These are phyloP conservation scores for Habroteleia sp. DNA, from an alignment of 2,888 invertebrate species.

Conservation along the genomic window DNA sequence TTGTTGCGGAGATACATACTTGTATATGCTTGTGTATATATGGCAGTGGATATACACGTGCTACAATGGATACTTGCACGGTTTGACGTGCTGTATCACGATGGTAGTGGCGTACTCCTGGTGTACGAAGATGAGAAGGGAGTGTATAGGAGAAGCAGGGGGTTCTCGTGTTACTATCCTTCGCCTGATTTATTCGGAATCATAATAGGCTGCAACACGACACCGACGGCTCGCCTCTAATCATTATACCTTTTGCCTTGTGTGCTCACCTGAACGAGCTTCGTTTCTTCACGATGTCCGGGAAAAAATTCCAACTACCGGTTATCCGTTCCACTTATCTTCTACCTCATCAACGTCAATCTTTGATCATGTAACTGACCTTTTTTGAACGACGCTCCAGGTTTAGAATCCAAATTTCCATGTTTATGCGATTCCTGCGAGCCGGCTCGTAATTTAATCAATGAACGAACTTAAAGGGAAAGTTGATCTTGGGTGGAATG, in stretches of 20 bases:
- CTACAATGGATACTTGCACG: slow-evolving; percentile 54
- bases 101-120: slow-evolving; percentile 55
- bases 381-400: slow-evolving; percentile 15
- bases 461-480: background rate
- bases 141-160: slow-evolving; percentile 66
- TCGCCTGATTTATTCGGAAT: slow-evolving; percentile 77
- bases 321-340: slow-evolving; percentile 60
- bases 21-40: slow-evolving; percentile 24
- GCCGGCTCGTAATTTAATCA: background rate
- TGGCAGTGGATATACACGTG: slow-evolving; percentile 51
- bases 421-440: background rate
- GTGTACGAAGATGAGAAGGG: slow-evolving; percentile 64
- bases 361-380: slow-evolving; percentile 58
- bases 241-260: slow-evolving; percentile 75
- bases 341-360: slow-evolving; percentile 58
- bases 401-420: slow-evolving; percentile 19
- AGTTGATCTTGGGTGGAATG: slow-evolving; percentile 11
- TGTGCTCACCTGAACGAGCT: slow-evolving; percentile 72
- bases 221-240: slow-evolving; percentile 73
- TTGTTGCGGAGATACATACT: slow-evolving; percentile 3
- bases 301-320: slow-evolving; percentile 60
- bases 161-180: slow-evolving; percentile 75
- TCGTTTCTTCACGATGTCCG: slow-evolving; percentile 68
- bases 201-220: slow-evolving; percentile 77
- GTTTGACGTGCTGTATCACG: slow-evolving; percentile 46